Conservation (phyloP, 2,797 vertebrate genomes). For the Sibirionetta formosa region DNA sequence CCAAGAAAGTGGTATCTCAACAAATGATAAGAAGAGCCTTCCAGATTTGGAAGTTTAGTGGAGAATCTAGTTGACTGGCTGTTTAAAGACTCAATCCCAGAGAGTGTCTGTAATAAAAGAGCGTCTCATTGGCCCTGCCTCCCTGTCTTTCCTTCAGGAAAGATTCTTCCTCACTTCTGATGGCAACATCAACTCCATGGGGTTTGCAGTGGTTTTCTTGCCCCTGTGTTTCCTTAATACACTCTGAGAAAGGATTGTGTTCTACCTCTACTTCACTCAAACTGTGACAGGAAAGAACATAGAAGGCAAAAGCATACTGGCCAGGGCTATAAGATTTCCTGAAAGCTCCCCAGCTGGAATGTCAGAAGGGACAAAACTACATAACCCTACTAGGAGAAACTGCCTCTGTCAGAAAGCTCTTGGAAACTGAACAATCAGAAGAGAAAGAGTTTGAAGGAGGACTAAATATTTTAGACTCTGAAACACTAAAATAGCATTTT, state of each 20-base stretch:
- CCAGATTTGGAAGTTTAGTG: constrained; percentile 13
- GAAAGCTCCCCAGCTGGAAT: not conserved
- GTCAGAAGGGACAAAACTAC: not conserved
- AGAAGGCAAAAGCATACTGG: accelerated
- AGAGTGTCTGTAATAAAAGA: not conserved
- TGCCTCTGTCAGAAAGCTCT: not conserved
- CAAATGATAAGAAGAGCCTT: constrained; percentile 25
- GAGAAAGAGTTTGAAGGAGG: not conserved
- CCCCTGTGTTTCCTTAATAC: not conserved
- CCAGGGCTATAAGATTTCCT: not conserved
- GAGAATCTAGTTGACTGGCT: constrained; percentile 22
- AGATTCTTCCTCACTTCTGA: not conserved
- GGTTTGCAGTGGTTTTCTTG: not conserved
- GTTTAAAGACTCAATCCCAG: not conserved
- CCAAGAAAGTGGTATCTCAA: constrained; percentile 56
- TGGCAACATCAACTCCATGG: not conserved
- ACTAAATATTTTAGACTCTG: not conserved
- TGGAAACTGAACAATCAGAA: not conserved
- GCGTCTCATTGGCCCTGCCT: not conserved
- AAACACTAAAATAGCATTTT: not conserved
- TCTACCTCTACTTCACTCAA: not conserved
- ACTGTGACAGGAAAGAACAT: not conserved
- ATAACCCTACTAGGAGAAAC: not conserved
- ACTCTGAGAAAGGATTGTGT: not conserved
- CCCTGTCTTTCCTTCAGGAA: not conserved